These are phyloP conservation scores for Pseudotriccus pelzelni DNA, from an alignment of 2,797 vertebrate species.

Conservation along the genomic window DNA sequence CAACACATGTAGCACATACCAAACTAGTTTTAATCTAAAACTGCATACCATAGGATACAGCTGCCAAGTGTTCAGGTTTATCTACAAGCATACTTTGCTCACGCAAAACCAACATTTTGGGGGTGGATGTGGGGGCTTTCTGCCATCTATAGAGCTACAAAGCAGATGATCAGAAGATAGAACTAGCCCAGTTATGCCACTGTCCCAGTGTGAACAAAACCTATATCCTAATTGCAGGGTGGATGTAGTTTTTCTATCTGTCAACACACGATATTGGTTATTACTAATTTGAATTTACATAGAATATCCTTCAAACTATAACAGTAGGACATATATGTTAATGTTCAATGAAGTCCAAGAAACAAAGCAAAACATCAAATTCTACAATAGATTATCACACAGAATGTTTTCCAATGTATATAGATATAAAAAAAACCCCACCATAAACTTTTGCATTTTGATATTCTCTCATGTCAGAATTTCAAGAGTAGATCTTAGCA, in stretches of 20 bases:
- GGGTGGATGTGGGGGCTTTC: neutral
- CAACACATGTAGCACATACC: neutral
- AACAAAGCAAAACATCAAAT: neutral
- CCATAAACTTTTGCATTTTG: neutral
- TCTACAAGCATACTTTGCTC: neutral
- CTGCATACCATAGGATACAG: neutral
- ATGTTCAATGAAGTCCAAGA: neutral
- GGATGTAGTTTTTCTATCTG: neutral
- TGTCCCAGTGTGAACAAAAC: neutral
- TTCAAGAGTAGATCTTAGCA: neutral
- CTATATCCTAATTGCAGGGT: neutral
- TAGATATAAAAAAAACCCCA: neutral
- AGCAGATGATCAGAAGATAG: neutral
- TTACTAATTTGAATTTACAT: neutral
- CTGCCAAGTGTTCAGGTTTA: neutral
- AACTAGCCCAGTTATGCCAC: neutral
- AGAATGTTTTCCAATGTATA: neutral
- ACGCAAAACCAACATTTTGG: neutral
- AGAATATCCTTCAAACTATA: neutral
- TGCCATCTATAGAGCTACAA: neutral
- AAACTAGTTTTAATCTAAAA: slow-evolving; percentile 16
- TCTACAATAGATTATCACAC: neutral
- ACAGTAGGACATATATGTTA: neutral
- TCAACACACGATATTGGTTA: neutral
- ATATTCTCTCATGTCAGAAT: neutral